phyloP scores from a whole-genome alignment of 2,888 invertebrate genomes.

The Sepioteuthis lessoniana region DNA sequence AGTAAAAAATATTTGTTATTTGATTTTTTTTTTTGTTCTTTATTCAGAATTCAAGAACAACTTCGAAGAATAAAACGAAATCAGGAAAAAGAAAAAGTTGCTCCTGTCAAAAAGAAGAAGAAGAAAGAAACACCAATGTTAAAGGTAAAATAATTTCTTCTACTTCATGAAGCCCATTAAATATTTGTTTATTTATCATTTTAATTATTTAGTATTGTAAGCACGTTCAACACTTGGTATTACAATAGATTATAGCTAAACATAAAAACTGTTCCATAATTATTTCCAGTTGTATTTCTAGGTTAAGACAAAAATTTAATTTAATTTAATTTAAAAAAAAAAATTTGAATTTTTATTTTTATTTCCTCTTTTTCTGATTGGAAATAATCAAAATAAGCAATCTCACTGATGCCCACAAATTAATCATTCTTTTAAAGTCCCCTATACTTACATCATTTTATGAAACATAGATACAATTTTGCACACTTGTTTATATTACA shows the following conservation, averaged over 20 bases:
- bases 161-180: no score
- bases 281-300: no score
- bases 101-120: slow-evolving; percentile 75
- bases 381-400: no score
- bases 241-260: no score
- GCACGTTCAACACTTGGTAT: no score
- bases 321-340: no score
- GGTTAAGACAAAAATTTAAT: no score
- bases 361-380: no score
- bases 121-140: slow-evolving; percentile 79
- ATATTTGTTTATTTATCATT: not conserved
- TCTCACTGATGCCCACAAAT: no score
- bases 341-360: no score
- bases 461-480: not conserved
- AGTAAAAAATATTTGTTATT: not conserved
- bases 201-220: no score
- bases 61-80: slow-evolving; percentile 93
- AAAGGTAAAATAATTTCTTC: slow-evolving; percentile 55
- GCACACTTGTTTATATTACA: slow-evolving; percentile 58
- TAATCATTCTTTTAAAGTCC: not conserved
- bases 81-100: slow-evolving; percentile 80
- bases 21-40: not conserved
- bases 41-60: slow-evolving; percentile 87
- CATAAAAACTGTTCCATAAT: no score
- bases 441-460: not conserved